Evolutionary conservation across 1,140 invertebrate genomes (phyloP), one percentile per base, ranked within the genome.

Genomic region (Globodera rostochiensis): DNA sequence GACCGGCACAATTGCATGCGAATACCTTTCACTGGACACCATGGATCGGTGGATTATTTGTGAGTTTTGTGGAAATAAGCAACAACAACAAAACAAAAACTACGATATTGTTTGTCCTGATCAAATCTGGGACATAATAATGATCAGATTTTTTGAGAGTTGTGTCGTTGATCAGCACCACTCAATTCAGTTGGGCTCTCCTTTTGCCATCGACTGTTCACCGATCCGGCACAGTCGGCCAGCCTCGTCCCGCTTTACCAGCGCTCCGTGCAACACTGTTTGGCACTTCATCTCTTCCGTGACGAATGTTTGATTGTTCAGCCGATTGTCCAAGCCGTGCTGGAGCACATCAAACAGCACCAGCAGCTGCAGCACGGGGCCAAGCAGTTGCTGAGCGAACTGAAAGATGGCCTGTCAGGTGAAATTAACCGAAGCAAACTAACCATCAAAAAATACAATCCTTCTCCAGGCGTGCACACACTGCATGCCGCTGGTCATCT

Each of bases 231-330:
- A 9, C 45, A 69, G 4, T 78, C 76, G 50, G 84, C 88, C 8
- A 93, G 93, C 84, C 93, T 94, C 1, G 93, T 94, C 89, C 95
- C 95, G 88, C 93, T 99, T 86, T 98, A 96, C 94, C 93, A 94
- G 6, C 94, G 93, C 82, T 95, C 96, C 9, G 90, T 99, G 9
- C 95, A 97, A 88, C 95, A 94, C 47, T 94, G 95, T 19, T 97
- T 97, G 94, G 95, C 98, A 4, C 92, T 97, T 46, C 94, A 95
- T 13, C 91, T 99, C 5, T 99, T 98, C 89, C 92, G 97, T 74
- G 98, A 99, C 92, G 98, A 99, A 92, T 95, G 98, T 0, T 93
- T 99, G 75, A 94, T 96, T 86, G 96, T 96, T 82, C 97, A 99
- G 91, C 93, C 94, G 45, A 98, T 96, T 87, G 94, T 98, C 82